Base-by-base conservation (phyloP, 2,113 vertebrate species). In the Melanocharis versteri region DNA sequence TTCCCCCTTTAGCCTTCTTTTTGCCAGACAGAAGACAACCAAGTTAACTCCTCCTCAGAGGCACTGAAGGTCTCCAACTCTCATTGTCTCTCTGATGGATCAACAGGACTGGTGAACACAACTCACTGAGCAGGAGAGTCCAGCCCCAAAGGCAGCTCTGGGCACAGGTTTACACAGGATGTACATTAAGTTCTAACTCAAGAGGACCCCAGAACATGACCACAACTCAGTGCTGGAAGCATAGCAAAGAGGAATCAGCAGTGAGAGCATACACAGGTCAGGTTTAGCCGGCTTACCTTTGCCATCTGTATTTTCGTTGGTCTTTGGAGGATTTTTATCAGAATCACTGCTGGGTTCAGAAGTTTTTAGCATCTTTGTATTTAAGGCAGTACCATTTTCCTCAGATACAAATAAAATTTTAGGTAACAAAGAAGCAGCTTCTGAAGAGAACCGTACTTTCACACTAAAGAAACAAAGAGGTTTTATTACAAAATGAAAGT, bases 401-500 rank as follows among this genome's bases (percentile, higher is more conserved):
- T 96, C 97, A n/a, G 95, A 84, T 14, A 23, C 8, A 23, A 98
- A 97, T 48, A 96, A 9, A 54, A 98, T 98, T 91, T 93, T 93
- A 28, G 98, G 98, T 84, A 98, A 85, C 64, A 95, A 93, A 27
- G 89, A 23, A 33, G 96, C 71, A 76, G 94, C 96, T 92, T 97
- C 97, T 83, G 93, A 89, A 72, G 96, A 97, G 71, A 98, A 98
- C 66, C 51, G 97, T 76, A 98, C 96, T 64, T 76, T 98, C 80
- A 99, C 96, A 62, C 98, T 99, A 53, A 15, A 72, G 18, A 79
- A 84, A 77, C 28, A 85, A 37, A 87, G 42, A 64, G 31, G 3
- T 26, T 80, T 76, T 42, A 85, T 39, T 61, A 77, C 16, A 65
- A 57, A 87, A 58, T 22, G 6, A 82, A 84, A 95, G 11, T 2